Evolutionary conservation across 1,140 invertebrate species (phyloP).

Genomic region (Euura saliciscinereae): DNA sequence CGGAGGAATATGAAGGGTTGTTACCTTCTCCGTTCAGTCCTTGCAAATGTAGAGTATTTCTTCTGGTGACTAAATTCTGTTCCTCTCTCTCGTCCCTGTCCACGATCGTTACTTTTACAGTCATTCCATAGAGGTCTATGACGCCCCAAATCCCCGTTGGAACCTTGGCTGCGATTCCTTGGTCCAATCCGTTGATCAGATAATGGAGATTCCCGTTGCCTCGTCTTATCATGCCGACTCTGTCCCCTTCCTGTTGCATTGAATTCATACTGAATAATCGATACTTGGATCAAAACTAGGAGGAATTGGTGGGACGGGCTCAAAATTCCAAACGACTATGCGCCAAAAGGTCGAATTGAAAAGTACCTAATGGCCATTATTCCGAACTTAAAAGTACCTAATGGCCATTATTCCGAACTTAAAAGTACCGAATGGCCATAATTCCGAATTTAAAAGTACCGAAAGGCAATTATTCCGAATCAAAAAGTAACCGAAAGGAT

Average conservation of each 20-base stretch:
- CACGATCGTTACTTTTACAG: slow-evolving; percentile 88
- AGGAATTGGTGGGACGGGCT: too few relatives aligned
- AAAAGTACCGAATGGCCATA: too few relatives aligned
- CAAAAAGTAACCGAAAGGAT: too few relatives aligned
- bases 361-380: background rate
- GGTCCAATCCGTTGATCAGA: slow-evolving; percentile 92
- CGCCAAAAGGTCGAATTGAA: background rate
- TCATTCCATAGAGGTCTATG: slow-evolving; percentile 96
- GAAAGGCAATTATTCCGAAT: too few relatives aligned
- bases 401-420: too few relatives aligned
- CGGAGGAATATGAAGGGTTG: background rate
- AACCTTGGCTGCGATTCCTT: slow-evolving; percentile 87
- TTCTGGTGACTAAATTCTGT: slow-evolving; percentile 75
- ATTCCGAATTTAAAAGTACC: too few relatives aligned
- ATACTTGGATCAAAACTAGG: too few relatives aligned
- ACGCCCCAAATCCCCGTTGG: slow-evolving; percentile 86
- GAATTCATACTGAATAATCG: background rate
- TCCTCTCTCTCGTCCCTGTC: slow-evolving; percentile 80
- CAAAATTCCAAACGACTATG: too few relatives aligned
- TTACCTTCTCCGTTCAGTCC: slow-evolving; percentile 47
- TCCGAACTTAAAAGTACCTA: too few relatives aligned
- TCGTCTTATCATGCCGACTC: slow-evolving; percentile 86
- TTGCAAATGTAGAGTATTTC: slow-evolving; percentile 66
- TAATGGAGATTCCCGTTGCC: slow-evolving; percentile 87
- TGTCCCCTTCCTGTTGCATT: slow-evolving; percentile 78